Base-by-base conservation (phyloP, 53 echinoderm and acorn worm species). In the Pentamera pediparva region DNA sequence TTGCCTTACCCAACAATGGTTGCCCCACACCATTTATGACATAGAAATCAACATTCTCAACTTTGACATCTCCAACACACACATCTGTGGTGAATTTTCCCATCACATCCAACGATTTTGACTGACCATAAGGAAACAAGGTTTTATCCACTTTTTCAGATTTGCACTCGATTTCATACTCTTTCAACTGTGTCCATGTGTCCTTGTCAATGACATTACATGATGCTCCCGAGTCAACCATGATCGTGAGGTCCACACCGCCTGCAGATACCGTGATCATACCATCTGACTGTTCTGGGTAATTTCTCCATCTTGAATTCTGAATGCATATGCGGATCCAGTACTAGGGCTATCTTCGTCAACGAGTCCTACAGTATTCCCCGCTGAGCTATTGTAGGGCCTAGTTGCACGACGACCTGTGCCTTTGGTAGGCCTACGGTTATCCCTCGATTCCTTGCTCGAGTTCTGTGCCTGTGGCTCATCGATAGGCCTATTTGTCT, bases 1-100 rank as follows among this genome's bases (percentile, higher is more conserved):
- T 87, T 36, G 75, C 26, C 45, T 64, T 69, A 9, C 88, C 74
- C 37, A 87, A 62, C 26, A 87, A 55, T 24, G 88, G 57, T 41
- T 55, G 75, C 2, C 83, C 88, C 12, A 12, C 35, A 25, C 75
- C 75, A 27, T 78, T 56, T 2, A 72, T 21, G 2, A 82, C 82
- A 72, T 61, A 77, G 35, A 87, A 83, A 37, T 78, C 58, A 19
- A 34, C 76, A 3, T 76, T 39, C 26, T 18, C 35, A 45, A 20
- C 45, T 0, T 39, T 69, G 22, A 5, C 10, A 20, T 8, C 27
- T 4, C 58, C 58, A 11, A 25, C 58, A 27, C 34, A 13, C 15
- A 76, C 17, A 39, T 56, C 43, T 32, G 55, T 18, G 3, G 8
- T 41, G 41, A 89, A 89, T n/a, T 72, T 83, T 1, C 79, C 88